Percentiles rank a stretch among this genome's conserved stretches.
These are phyloP conservation scores for Diarsia mendica DNA, from an alignment of 2,888 invertebrate genomes.

Conservation along the genomic window DNA sequence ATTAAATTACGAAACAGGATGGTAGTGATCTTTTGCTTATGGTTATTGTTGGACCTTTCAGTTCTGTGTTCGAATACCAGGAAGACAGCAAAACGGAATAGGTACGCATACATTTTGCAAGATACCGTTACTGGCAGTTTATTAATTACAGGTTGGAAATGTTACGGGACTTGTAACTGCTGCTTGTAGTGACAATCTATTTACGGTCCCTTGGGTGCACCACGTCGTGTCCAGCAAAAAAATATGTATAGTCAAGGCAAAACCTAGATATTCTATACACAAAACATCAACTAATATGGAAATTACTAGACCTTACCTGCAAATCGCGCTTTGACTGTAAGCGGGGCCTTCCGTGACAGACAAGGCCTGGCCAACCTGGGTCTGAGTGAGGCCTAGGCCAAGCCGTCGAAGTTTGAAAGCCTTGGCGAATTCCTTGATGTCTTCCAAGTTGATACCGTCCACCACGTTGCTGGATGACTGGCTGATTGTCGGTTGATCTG, in stretches of 20 bases:
- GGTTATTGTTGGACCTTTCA: conserved; percentile 27
- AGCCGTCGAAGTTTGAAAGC: conserved; percentile 98
- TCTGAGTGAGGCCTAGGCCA: conserved; percentile 98
- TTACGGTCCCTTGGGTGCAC: conserved; percentile 51
- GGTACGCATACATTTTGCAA: conserved; percentile 33
- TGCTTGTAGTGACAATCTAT: conserved; percentile 51
- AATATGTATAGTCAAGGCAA: conserved; percentile 35
- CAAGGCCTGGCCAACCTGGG: conserved; percentile 99
- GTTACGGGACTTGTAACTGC: conserved; percentile 52
- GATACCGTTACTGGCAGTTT: conserved; percentile 46
- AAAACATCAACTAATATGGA: conserved; percentile 15
- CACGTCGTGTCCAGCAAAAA: conserved; percentile 54
- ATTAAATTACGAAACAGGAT: conserved; percentile 24
- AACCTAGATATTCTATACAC: conserved; percentile 34
- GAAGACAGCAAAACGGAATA: conserved; percentile 36
- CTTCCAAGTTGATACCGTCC: conserved; percentile 98
- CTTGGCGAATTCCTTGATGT: conserved; percentile 99
- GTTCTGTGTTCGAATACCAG: conserved; percentile 17
- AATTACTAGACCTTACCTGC: conserved; percentile 93
- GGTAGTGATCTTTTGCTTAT: not conserved
- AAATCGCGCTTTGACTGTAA: conserved; percentile 99
- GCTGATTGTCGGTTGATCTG: conserved; percentile 98
- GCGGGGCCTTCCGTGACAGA: conserved; percentile 99
- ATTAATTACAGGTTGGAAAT: conserved; percentile 54
- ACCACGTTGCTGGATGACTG: conserved; percentile 98